phyloP scores from a whole-genome alignment of 2,888 invertebrate species.

The Bugulina stolonifera region DNA sequence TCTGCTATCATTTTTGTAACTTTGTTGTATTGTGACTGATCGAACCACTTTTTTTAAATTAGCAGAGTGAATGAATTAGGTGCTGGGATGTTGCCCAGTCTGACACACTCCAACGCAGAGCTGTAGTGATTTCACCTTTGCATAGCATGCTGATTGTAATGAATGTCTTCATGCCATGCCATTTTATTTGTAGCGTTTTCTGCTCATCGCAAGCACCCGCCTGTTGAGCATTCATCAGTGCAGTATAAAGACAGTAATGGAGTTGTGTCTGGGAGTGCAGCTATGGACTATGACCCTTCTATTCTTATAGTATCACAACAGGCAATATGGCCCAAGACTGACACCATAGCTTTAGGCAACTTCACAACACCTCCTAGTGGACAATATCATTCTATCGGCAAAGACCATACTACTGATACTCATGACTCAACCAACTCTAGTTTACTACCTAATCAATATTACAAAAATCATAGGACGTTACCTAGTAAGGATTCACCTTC shows the following conservation, averaged over 20 bases:
- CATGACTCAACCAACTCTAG: background rate
- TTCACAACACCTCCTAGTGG: background rate
- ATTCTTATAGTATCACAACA: conserved; percentile 24
- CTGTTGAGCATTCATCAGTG: background rate
- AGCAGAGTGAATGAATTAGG: no score
- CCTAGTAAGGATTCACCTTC: conserved; percentile 13
- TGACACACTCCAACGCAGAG: no score
- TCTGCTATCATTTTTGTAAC: no score
- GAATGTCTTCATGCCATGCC: no score
- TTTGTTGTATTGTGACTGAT: no score
- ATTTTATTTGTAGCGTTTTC: background rate
- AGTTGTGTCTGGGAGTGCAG: background rate
- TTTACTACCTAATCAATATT: conserved; percentile 7
- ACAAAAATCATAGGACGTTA: conserved; percentile 26
- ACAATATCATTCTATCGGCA: background rate
- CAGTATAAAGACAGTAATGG: conserved; percentile 8
- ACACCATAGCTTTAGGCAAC: conserved; percentile 7
- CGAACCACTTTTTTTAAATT: no score
- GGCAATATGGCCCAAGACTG: conserved; percentile 17
- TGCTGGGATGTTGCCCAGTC: no score
- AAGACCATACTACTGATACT: background rate
- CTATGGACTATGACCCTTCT: conserved; percentile 21
- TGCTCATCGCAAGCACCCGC: background rate
- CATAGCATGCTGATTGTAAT: no score
- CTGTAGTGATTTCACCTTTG: no score